A percentile compares a stretch with the other conserved stretches of the same genome.
Evolutionary conservation across 2,888 invertebrate genomes (phyloP).

Genomic region (Tachystola acroxantha): DNA sequence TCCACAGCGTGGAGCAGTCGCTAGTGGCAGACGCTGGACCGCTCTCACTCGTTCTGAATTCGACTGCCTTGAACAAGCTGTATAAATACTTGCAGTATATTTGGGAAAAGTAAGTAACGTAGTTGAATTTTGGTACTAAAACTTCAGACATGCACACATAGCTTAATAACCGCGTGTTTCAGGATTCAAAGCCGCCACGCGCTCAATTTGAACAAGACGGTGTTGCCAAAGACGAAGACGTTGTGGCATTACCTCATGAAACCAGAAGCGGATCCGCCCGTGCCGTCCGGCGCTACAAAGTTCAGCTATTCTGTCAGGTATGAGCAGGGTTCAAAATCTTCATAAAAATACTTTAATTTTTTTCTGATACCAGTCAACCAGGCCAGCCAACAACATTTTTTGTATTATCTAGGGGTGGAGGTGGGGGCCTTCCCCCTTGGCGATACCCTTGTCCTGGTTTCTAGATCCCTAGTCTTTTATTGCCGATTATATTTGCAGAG

Average conservation of each 20-base stretch:
- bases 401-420: too few relatives aligned
- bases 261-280: constrained; percentile 80
- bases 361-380: too few relatives aligned
- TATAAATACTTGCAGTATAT: constrained; percentile 83
- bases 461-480: too few relatives aligned
- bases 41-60: constrained; percentile 81
- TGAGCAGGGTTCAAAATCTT: too few relatives aligned
- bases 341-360: too few relatives aligned
- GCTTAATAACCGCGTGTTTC: too few relatives aligned
- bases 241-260: constrained; percentile 57
- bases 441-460: too few relatives aligned
- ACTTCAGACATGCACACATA: too few relatives aligned
- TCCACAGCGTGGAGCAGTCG: constrained; percentile 88
- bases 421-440: too few relatives aligned
- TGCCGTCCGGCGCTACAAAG: constrained; percentile 86
- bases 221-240: constrained; percentile 44
- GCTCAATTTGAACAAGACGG: constrained; percentile 40
- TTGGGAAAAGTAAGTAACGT: constrained; percentile 78
- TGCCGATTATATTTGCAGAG: too few relatives aligned
- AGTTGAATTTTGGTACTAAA: too few relatives aligned
- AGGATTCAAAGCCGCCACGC: constrained; percentile 55
- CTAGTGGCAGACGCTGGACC: constrained; percentile 82
- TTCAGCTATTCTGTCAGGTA: constrained; percentile 84
- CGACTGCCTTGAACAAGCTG: constrained; percentile 84
- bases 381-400: too few relatives aligned